These are phyloP conservation scores for Idaea dimidiata DNA, from an alignment of 2,888 invertebrate genomes.

Conservation along the genomic window DNA sequence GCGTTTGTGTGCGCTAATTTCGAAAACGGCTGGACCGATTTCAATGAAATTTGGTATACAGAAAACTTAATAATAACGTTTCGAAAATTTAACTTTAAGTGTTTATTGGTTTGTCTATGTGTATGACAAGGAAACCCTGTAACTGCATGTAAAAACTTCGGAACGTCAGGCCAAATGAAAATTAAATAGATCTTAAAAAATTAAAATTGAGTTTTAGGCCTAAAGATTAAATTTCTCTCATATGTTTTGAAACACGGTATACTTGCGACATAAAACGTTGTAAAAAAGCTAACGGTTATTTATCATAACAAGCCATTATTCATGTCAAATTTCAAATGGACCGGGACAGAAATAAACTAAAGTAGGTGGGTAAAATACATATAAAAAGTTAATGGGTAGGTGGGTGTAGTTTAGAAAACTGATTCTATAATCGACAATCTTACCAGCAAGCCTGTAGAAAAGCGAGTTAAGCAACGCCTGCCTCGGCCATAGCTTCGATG, in stretches of 20 bases:
- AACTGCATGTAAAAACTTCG: neutral
- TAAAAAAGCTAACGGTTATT: neutral
- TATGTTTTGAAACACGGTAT: neutral
- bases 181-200: neutral
- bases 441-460: too few species aligned
- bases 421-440: too few species aligned
- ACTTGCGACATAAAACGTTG: neutral
- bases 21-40: too few species aligned
- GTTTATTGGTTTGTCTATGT: too few species aligned
- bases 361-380: neutral
- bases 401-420: neutral
- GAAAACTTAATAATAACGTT: too few species aligned
- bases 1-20: too few species aligned
- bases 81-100: too few species aligned
- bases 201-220: neutral
- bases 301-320: neutral
- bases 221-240: neutral
- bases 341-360: neutral
- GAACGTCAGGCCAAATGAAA: neutral
- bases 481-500: too few species aligned
- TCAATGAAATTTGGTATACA: too few species aligned
- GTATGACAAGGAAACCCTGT: neutral
- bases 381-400: neutral
- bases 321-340: neutral
- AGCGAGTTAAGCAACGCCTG: too few species aligned